Percentiles rank a stretch among this genome's conserved stretches.
phyloP scores from a whole-genome alignment of 2,888 invertebrate species.

The Disparrhopalites patrizii region DNA sequence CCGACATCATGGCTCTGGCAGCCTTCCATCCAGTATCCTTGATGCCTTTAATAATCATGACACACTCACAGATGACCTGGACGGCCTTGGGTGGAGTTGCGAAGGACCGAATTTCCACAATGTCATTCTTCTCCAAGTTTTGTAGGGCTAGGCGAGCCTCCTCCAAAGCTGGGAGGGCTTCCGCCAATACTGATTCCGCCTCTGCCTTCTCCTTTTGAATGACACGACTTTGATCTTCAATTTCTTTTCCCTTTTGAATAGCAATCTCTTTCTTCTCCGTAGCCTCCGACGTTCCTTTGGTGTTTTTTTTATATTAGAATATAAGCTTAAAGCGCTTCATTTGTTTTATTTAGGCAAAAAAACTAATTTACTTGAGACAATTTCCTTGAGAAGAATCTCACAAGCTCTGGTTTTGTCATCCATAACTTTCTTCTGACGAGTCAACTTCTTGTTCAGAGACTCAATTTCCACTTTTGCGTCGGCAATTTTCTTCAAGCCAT shows the following conservation, averaged over 20 bases:
- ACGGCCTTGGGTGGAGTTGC: slow-evolving; percentile 87
- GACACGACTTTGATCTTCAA: slow-evolving; percentile 73
- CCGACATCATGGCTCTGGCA: slow-evolving; percentile 88
- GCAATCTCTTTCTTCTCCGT: slow-evolving; percentile 75
- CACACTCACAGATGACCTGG: slow-evolving; percentile 83
- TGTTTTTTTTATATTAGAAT: background rate
- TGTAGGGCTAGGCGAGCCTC: slow-evolving; percentile 73
- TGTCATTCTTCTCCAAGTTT: slow-evolving; percentile 82
- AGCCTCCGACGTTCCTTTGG: slow-evolving; percentile 55
- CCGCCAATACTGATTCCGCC: slow-evolving; percentile 73
- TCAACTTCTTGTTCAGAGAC: slow-evolving; percentile 73
- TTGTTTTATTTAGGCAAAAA: background rate
- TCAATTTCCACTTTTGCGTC: slow-evolving; percentile 79
- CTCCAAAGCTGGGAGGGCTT: slow-evolving; percentile 79
- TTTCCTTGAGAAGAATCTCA: slow-evolving; percentile 70
- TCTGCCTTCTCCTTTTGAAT: slow-evolving; percentile 78
- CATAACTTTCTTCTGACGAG: slow-evolving; percentile 76
- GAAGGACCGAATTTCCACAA: slow-evolving; percentile 71
- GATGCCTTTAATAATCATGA: slow-evolving; percentile 75
- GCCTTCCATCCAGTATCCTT: slow-evolving; percentile 87
- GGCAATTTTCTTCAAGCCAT: slow-evolving; percentile 74
- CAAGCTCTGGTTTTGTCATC: slow-evolving; percentile 76
- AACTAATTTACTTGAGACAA: slow-evolving; percentile 54
- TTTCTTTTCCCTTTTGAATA: slow-evolving; percentile 72
- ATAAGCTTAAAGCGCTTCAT: background rate